Base-by-base conservation (phyloP, 2,797 vertebrate genomes). In the Chaetodon trifasciatus region DNA sequence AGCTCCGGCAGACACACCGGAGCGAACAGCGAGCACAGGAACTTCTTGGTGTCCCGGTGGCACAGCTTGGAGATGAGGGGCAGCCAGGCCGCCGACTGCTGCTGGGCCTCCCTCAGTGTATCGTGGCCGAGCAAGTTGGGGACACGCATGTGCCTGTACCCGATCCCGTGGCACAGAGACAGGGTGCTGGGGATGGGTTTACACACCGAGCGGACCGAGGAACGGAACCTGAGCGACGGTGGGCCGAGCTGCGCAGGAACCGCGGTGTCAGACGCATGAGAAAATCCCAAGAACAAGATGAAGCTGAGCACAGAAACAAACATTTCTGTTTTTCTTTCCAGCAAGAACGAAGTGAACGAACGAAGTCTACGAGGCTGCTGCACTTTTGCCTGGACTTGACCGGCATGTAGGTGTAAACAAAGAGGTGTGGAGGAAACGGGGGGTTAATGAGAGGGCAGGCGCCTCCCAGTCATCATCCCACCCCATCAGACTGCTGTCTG, bases 61-160 rank as follows among this genome's bases (percentile, higher is more conserved):
- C 96, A 96, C 67, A 90, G 93, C 75, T 96, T 97, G 83, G 91
- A 93, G 76, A 97, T 44, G 24, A 97, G 94, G 0, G 96, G 96
- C 78, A 95, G 91, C 96, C 96, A 97, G 69, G 96, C 90, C 19
- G 92, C 94, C 2, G 95, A 95, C 86, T 96, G 96, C 86, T 96
- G 96, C 88, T 96, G 93, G 2, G 88, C 95, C 88, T 97, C 96
- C 73, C 79, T 88, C 76, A 95, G 86, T 1, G 94, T 92, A 24
- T 96, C 94, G 8, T 97, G 96, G 44, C 96, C 96, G 72, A 97
- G 94, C 44, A 96, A 78, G 91, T 96, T 97, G 68, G 96, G 96
- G 75, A 97, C 79, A 40, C 96, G 93, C 96, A 96, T 96, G 55
- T 94, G 88, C n/a, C 84, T 67, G 91, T 97, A 97, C 56, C 96